Base-by-base conservation (phyloP, 2,113 vertebrate species). In the Cavia aperea region DNA sequence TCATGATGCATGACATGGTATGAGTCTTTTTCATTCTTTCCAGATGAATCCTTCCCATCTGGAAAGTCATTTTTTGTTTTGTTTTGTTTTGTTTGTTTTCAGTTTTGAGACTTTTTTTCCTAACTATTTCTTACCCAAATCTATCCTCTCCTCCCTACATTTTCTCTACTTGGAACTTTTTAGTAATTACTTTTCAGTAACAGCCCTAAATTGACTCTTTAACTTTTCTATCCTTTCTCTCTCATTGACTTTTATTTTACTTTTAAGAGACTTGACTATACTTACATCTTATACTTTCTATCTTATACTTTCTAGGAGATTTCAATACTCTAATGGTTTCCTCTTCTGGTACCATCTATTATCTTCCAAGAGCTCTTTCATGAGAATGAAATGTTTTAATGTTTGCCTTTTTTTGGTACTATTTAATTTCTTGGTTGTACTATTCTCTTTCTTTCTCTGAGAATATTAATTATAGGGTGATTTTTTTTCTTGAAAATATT, bases 141-240 rank as follows among this genome's bases (percentile, higher is more conserved):
- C 24, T 4, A 79, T 60, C 65, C 13, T 79, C 19, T 33, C 56
- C 51, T 26, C 23, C 49, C 24, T n/a, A 33, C 5, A 88, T n/a
- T 93, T 91, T 89, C 24, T 92, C 43, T 81, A 90, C 65, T 39
- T 81, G 88, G 43, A 94, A 66, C 16, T 72, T 78, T 56, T 75
- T 65, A 83, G 49, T 90, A 90, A 85, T 72, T 83, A 62, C 12
- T 85, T 54, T 54, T 54, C 12, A 54, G 51, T 54, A 54, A 54
- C 14, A 13, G 23, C 4, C 14, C 5, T 92, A 23, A 84, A 66
- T 12, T 66, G 39, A 83, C 72, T 16, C 63, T 84, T 86, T 63
- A 88, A 70, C 9, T 60, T n/a, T 60, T 51, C 4, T 63, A 49
- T 23, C 31, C 60, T 73, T 75, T 90, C 60, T 83, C 39, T 79